These are phyloP conservation scores for Galendromus occidentalis DNA, from an alignment of 1,140 invertebrate genomes.

Conservation along the genomic window DNA sequence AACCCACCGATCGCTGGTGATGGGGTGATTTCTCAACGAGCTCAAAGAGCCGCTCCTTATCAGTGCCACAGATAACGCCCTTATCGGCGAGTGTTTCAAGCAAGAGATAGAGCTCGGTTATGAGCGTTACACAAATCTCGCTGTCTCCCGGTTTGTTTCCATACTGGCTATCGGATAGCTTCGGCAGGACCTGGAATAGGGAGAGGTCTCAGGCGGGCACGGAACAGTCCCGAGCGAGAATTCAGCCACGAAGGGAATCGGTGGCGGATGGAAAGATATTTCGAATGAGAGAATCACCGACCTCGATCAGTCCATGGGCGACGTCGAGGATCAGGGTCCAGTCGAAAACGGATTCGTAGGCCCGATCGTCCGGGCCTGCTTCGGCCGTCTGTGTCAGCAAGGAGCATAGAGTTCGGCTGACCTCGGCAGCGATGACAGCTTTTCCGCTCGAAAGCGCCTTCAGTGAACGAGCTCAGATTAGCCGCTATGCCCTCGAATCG, in stretches of 20 bases:
- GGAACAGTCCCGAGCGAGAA: no score
- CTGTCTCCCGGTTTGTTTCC: not conserved
- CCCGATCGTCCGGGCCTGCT: no score
- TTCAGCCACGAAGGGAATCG: no score
- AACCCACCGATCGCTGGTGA: slow-evolving; percentile 1
- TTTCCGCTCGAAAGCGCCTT: not conserved
- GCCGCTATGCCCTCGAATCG: no score
- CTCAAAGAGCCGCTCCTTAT: slow-evolving; percentile 1
- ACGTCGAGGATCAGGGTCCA: not conserved
- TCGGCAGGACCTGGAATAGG: not conserved
- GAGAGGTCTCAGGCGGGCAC: not conserved
- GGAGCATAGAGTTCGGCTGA: not conserved
- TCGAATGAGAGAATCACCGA: not conserved
- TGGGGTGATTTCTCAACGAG: slow-evolving; percentile 5
- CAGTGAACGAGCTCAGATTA: no score
- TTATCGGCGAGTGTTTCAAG: not conserved
- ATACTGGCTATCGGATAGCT: not conserved
- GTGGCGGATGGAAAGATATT: no score
- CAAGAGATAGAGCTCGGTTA: not conserved
- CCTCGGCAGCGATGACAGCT: not conserved
- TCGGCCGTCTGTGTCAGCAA: not conserved
- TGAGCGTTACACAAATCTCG: not conserved
- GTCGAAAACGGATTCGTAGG: not conserved
- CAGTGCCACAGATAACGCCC: not conserved
- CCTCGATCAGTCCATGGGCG: not conserved